Evolutionary conservation across 2,797 vertebrate species (phyloP).

Genomic region (Sebastes minor): DNA sequence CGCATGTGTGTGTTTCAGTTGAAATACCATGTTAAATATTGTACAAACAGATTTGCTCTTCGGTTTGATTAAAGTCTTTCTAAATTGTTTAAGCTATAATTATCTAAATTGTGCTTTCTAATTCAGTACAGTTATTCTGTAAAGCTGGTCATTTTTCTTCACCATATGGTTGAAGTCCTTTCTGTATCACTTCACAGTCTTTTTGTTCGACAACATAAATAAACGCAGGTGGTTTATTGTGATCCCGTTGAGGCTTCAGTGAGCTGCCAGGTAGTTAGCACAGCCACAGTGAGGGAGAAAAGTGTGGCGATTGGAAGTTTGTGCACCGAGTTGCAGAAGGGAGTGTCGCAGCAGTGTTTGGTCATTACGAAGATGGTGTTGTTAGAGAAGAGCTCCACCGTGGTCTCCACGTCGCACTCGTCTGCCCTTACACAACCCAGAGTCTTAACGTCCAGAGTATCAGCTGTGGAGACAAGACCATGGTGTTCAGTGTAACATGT

Average conservation of each 20-base stretch:
- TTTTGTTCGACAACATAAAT: constrained; percentile 9
- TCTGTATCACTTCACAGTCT: constrained; percentile 16
- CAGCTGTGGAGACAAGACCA: constrained; percentile 43
- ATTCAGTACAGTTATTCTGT: constrained; percentile 9
- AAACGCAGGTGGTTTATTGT: constrained; percentile 20
- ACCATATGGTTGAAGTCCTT: constrained; percentile 22
- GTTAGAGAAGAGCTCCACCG: constrained; percentile 57
- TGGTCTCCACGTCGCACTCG: constrained; percentile 58
- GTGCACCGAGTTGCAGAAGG: constrained; percentile 74
- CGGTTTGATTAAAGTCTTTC: background rate
- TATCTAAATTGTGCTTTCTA: constrained; percentile 4
- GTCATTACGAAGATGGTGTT: constrained; percentile 73
- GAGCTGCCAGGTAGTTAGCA: constrained; percentile 34
- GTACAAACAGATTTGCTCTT: background rate
- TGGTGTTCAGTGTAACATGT: background rate
- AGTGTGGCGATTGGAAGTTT: constrained; percentile 6
- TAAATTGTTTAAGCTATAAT: background rate
- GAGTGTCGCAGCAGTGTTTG: constrained; percentile 74
- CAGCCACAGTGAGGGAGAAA: constrained; percentile 31
- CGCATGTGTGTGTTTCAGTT: background rate
- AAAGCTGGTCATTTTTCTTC: background rate
- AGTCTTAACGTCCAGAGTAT: constrained; percentile 71
- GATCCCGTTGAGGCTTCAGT: constrained; percentile 12
- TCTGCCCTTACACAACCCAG: constrained; percentile 71
- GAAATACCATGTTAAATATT: background rate